These are phyloP conservation scores for Formica selysi DNA, from an alignment of 1,140 invertebrate species.

Conservation along the genomic window DNA sequence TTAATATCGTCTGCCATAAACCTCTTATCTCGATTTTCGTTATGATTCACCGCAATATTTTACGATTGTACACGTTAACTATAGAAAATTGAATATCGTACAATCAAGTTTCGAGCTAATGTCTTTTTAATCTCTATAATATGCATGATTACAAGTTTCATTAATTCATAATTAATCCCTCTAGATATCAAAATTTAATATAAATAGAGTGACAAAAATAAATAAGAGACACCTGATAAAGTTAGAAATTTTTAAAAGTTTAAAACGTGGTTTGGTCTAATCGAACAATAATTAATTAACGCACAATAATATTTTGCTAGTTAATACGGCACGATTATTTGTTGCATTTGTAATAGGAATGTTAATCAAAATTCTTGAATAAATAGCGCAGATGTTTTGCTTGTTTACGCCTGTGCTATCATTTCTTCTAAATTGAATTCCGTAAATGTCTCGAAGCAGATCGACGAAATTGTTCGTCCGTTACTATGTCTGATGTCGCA, in stretches of 20 bases:
- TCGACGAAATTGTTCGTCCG: conserved; percentile 10
- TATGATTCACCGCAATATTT: neutral
- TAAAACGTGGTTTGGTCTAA: neutral
- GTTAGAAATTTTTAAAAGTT: no score
- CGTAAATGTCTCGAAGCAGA: conserved; percentile 38
- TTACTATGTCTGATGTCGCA: conserved; percentile 27
- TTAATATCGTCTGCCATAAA: conserved; percentile 36
- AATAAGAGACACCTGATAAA: no score
- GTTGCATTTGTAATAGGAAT: no score
- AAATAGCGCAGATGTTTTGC: neutral
- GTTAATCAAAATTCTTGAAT: neutral
- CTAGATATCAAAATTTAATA: neutral
- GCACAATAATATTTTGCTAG: neutral
- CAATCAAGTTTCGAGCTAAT: neutral
- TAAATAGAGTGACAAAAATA: no score
- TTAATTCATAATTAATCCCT: neutral
- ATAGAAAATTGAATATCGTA: conserved; percentile 28
- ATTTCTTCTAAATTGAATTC: conserved; percentile 40
- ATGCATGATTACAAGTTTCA: neutral
- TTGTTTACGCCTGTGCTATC: neutral
- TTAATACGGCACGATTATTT: neutral
- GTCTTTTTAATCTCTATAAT: neutral
- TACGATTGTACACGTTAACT: neutral
- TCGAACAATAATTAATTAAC: conserved; percentile 23
- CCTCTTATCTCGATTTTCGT: conserved; percentile 30